Evolutionary conservation across 2,797 vertebrate genomes (phyloP).

Genomic region (Mus caroli): DNA sequence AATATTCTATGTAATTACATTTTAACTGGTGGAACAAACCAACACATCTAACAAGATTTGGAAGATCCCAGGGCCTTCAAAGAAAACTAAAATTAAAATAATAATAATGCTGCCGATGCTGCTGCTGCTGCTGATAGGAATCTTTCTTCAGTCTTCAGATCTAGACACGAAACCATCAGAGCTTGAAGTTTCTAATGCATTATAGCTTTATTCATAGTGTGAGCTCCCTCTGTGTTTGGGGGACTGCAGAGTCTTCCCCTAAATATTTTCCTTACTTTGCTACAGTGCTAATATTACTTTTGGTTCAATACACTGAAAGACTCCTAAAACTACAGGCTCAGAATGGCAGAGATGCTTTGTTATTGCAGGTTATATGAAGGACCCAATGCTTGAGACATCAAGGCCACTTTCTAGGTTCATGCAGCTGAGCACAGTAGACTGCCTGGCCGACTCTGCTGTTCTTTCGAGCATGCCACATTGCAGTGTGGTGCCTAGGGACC

Average conservation of each 20-base stretch:
- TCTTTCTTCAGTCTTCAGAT: neutral
- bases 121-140: neutral
- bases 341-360: neutral
- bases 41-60: conserved; percentile 20
- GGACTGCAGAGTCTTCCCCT: neutral
- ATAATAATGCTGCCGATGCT: neutral
- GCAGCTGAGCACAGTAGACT: neutral
- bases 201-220: neutral
- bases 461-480: neutral
- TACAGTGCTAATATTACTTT: conserved; percentile 1
- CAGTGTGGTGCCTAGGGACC: neutral
- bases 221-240: neutral
- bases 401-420: conserved; percentile 6
- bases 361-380: conserved; percentile 17
- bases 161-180: neutral
- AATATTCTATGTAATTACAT: conserved; percentile 19
- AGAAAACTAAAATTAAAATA: conserved; percentile 11
- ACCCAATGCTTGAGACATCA: neutral
- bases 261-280: conserved; percentile 16
- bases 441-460: neutral
- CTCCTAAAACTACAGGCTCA: conserved; percentile 6
- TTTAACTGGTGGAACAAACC: neutral
- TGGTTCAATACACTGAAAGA: neutral
- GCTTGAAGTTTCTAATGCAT: neutral
- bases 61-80: neutral